Conservation (phyloP, 2,888 invertebrate genomes). For the Eutolmus rufibarbis region DNA sequence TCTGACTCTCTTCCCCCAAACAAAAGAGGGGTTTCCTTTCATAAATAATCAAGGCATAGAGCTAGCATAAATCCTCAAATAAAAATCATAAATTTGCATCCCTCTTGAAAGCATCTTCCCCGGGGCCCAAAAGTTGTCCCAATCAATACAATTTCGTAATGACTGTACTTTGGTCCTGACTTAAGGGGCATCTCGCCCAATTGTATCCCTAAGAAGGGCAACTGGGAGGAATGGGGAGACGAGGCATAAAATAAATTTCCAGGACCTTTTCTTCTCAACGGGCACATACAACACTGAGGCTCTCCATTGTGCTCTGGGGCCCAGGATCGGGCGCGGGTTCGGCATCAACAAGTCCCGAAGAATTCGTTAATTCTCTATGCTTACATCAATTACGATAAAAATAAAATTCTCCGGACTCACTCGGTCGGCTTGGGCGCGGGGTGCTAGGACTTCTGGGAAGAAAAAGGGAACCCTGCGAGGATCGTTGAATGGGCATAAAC, state of each 20-base stretch:
- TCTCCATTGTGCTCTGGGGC: neutral
- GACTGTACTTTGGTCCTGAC: neutral
- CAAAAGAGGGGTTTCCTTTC: neutral
- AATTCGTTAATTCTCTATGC: constrained; percentile 10
- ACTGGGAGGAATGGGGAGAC: neutral
- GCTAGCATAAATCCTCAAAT: neutral
- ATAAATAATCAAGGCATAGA: neutral
- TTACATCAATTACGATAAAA: constrained; percentile 22
- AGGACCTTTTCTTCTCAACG: neutral
- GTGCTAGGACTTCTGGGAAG: neutral
- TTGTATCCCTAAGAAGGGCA: neutral
- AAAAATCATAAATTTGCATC: neutral
- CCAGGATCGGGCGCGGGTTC: neutral
- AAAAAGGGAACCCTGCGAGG: neutral
- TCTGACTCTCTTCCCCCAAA: neutral
- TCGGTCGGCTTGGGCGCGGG: neutral
- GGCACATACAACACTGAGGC: neutral
- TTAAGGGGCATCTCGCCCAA: neutral
- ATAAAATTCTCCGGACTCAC: neutral
- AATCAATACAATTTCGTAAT: neutral
- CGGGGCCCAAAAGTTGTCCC: neutral
- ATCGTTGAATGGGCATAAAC: neutral
- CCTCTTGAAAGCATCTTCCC: neutral
- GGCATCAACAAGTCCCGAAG: constrained; percentile 11
- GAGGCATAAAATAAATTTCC: neutral